Evolutionary conservation across 2,797 vertebrate genomes (phyloP), one percentile per base, ranked within the genome.

Genomic region (Takifugu rubripes): DNA sequence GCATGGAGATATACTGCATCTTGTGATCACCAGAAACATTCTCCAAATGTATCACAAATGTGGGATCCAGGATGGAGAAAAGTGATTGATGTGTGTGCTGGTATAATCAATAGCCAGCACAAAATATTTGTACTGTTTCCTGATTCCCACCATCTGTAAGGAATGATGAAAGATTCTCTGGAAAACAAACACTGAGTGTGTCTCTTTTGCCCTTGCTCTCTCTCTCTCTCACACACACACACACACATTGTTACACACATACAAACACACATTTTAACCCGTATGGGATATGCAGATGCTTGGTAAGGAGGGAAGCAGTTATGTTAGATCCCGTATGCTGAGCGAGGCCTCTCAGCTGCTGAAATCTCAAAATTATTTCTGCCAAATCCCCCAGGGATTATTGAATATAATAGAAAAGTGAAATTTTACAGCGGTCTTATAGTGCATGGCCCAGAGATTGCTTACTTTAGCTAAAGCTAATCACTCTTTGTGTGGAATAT

Each of bases 271-370:
- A 78, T 81, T 69, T 40, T 40, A 40, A 71, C 68, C 84, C 87
- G 87, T 88, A 88, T 89, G 89, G 84, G 76, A 77, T 77, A 44
- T 67, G 61, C 86, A 90, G 88, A 88, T 90, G 87, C 86, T 88
- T 86, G 84, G 85, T 77, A 83, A 75, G 59, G 56, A 85, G 60
- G 21, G 59, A 78, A 87, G 86, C 84, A 71, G 74, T 77, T 84
- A 79, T 81, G 84, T 84, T 85, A 55, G 79, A 67, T 75, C 73
- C 72, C 87, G 89, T 89, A 86, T 89, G 84, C 69, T 74, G 48
- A 44, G 65, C 64, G 58, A 75, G 74, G 74, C 76, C 80, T 79
- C 52, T 79, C 68, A 77, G 74, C 70, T 56, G 69, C 59, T 68
- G 52, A 49, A 52, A 21, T 76, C 73, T 79, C 74, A 79, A 48